Percentiles rank a stretch among this genome's conserved stretches.
Evolutionary conservation across 2,113 vertebrate species (phyloP).

Genomic region (Bubo scandiacus): DNA sequence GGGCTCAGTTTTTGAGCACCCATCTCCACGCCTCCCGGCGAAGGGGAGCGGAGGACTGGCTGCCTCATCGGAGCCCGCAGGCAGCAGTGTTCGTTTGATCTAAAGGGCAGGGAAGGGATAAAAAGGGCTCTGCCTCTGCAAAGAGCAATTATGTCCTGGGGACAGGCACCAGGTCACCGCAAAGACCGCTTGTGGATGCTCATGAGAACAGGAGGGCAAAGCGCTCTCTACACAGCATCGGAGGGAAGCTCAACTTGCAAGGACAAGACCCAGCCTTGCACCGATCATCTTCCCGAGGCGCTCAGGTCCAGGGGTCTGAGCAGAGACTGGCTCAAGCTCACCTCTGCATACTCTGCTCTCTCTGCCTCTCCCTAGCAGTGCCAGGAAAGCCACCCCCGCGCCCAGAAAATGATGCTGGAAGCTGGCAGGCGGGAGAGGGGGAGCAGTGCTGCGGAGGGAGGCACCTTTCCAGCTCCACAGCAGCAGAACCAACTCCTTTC

Average conservation of each 20-base stretch:
- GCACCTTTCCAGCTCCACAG: background rate
- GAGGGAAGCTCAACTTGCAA: background rate
- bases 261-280: background rate
- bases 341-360: background rate
- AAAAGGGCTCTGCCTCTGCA: background rate
- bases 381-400: background rate
- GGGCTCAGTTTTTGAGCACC: background rate
- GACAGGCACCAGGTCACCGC: background rate
- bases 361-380: background rate
- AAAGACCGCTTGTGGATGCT: background rate
- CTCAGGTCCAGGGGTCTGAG: background rate
- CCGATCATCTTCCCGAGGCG: background rate
- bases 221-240: rapidly evolving
- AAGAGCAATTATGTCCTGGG: background rate
- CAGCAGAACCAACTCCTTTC: background rate
- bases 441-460: background rate
- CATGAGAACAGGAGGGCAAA: background rate
- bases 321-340: background rate
- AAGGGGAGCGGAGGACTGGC: background rate
- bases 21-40: rapidly evolving
- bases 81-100: background rate
- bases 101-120: background rate
- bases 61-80: background rate
- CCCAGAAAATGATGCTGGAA: background rate
- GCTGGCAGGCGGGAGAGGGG: background rate